Evolutionary conservation across 2,888 invertebrate genomes (phyloP).

Genomic region (Drosophila mimica): DNA sequence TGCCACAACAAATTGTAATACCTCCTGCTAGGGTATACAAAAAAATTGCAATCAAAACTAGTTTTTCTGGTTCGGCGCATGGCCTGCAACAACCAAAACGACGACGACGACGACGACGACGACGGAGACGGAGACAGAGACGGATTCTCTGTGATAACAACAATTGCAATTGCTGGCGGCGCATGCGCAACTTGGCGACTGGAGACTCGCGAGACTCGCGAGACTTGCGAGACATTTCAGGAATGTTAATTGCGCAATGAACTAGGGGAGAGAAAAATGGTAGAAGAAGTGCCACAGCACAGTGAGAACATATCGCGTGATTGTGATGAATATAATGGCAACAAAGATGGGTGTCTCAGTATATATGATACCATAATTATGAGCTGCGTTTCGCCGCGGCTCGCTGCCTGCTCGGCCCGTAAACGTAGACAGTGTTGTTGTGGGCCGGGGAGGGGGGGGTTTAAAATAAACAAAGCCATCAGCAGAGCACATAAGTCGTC

Average conservation of each 20-base stretch:
- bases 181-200: slow-evolving; percentile 65
- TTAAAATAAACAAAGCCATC: slow-evolving; percentile 5
- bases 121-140: background rate
- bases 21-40: slow-evolving; percentile 1
- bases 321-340: slow-evolving; percentile 72
- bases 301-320: slow-evolving; percentile 73
- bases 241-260: slow-evolving; percentile 77
- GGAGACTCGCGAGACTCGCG: slow-evolving; percentile 24
- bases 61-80: slow-evolving; percentile 80
- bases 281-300: slow-evolving; percentile 35
- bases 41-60: slow-evolving; percentile 63
- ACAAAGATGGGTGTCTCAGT: slow-evolving; percentile 41
- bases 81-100: slow-evolving; percentile 28
- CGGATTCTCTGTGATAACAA: slow-evolving; percentile 65
- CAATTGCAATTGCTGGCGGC: slow-evolving; percentile 71
- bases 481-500: slow-evolving; percentile 68
- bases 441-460: no score
- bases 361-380: slow-evolving; percentile 62
- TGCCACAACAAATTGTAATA: background rate
- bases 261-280: background rate
- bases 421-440: slow-evolving; percentile 11
- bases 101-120: background rate
- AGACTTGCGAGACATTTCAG: slow-evolving; percentile 61
- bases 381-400: slow-evolving; percentile 27
- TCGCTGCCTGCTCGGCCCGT: slow-evolving; percentile 20